A percentile compares a stretch with the other conserved stretches of the same genome.
phyloP scores from a whole-genome alignment of 2,113 vertebrate genomes.

The Actenoides hombroni region DNA sequence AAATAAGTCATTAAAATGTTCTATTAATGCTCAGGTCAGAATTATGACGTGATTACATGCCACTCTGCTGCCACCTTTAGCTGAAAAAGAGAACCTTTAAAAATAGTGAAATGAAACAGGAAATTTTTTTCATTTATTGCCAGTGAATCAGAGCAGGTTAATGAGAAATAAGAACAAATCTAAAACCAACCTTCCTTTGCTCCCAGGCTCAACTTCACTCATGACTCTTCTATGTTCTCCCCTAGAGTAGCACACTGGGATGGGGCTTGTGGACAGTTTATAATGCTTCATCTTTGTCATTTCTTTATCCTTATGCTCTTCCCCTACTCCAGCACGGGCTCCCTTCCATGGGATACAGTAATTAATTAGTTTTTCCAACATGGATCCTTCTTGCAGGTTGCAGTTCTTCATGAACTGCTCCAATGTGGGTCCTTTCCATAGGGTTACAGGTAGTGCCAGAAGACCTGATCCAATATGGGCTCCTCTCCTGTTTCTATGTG shows the following conservation, averaged over 20 bases:
- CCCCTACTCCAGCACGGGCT: neutral
- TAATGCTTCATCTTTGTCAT: neutral
- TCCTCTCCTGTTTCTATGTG: neutral
- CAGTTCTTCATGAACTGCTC: neutral
- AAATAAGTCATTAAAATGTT: neutral
- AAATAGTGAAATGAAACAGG: neutral
- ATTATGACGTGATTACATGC: neutral
- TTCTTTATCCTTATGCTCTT: neutral
- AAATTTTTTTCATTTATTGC: neutral
- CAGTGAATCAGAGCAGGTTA: neutral
- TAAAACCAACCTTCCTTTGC: neutral
- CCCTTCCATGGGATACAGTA: neutral
- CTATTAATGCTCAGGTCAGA: neutral
- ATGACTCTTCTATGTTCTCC: neutral
- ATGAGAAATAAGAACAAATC: neutral
- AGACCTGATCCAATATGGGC: fast-evolving
- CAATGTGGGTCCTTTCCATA: neutral
- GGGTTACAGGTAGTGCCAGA: neutral
- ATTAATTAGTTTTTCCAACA: neutral
- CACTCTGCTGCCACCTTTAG: neutral
- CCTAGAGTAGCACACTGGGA: neutral
- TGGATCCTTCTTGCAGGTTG: neutral
- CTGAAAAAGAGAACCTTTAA: neutral
- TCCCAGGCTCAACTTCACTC: neutral
- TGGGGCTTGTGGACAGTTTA: neutral